Evolutionary conservation across 2,797 vertebrate species (phyloP), one percentile per base, ranked within the genome.

Genomic region (Botia almorhae): DNA sequence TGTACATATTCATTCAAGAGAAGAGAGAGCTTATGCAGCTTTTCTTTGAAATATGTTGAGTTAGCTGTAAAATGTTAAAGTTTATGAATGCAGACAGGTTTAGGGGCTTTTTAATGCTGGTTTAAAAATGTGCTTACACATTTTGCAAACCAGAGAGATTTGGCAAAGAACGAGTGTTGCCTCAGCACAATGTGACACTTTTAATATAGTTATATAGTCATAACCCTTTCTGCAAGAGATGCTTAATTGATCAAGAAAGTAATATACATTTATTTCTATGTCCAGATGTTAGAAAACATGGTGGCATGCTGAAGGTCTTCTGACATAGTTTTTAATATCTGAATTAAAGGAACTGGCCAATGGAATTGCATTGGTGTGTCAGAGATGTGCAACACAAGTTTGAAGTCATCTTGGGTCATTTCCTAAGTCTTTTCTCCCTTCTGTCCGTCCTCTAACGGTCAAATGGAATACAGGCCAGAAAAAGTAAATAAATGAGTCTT

Each of bases 281-380:
- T 17, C 0, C 14, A 16, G 50, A 51, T 51, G 3, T 17, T 51
- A 17, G 13, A 39, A 51, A 17, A 51, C 13, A 51, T 51, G 13
- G 16, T 51, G 13, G 21, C 53, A 33, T 56, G 11, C 19, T 56
- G 19, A n/a, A 56, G 36, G 10, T 12, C 2, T 19, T 39, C 33
- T 67, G 8, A 69, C 3, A 2, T 64, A 39, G 17, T 69, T 19
- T 48, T 60, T 16, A 14, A 19, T 33, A 50, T 60, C 65, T 58
- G 64, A 29, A 69, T 14, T 48, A 58, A 46, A 95, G 93, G 89
- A 50, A 16, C 7, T 90, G 61, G 89, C 92, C 43, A 92, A 81
- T 81, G 95, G 94, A 72, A 96, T n/a, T 17, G 46, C 46, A 11
- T 48, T 48, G 46, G 2, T 13, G 10, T 7, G 46, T 12, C 6